These are phyloP conservation scores for Gryllus bimaculatus DNA, from an alignment of 1,140 invertebrate genomes.

Conservation along the genomic window DNA sequence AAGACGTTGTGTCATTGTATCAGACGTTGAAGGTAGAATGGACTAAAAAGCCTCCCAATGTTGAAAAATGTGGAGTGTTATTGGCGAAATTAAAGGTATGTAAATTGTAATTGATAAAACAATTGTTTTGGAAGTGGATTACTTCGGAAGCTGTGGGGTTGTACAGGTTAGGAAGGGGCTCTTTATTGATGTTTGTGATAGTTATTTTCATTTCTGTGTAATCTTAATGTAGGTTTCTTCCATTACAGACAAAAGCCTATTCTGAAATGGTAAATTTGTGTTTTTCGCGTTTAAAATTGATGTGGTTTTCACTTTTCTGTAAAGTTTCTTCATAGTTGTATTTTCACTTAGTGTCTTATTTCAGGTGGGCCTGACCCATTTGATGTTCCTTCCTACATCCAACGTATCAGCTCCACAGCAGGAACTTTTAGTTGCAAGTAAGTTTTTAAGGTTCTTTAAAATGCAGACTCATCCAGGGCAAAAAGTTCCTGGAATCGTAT, in stretches of 20 bases:
- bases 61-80: constrained; percentile 60
- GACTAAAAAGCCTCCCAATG: constrained; percentile 53
- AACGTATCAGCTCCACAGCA: constrained; percentile 68
- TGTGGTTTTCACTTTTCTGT: neutral
- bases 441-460: constrained; percentile 28
- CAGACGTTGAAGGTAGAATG: constrained; percentile 66
- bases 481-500: neutral
- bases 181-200: constrained; percentile 15
- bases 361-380: constrained; percentile 72
- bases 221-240: constrained; percentile 16
- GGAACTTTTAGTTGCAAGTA: constrained; percentile 78
- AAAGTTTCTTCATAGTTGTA: neutral
- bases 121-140: too few species aligned
- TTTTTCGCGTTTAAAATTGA: constrained; percentile 16
- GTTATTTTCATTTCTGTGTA: neutral
- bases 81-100: constrained; percentile 63
- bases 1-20: constrained; percentile 55
- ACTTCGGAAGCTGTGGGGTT: too few species aligned
- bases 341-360: constrained; percentile 30
- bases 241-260: constrained; percentile 21
- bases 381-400: constrained; percentile 79
- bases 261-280: constrained; percentile 23
- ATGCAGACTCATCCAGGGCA: neutral
- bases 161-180: constrained; percentile 19
- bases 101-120: constrained; percentile 20